Conservation (phyloP, 2,113 vertebrate genomes). For the Tupaia tana region DNA sequence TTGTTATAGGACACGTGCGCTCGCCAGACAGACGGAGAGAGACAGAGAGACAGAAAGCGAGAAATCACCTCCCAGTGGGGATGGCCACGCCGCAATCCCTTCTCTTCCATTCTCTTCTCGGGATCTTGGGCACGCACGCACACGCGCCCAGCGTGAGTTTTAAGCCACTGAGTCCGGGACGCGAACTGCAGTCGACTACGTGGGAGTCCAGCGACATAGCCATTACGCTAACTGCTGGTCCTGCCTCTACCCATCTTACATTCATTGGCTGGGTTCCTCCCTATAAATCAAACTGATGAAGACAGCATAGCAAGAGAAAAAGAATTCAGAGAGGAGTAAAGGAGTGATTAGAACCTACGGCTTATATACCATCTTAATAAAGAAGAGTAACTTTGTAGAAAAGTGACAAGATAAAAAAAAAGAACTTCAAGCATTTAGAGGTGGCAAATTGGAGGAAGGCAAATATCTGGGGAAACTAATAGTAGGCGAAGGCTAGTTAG, state of each 20-base stretch:
- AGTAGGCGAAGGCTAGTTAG: not conserved
- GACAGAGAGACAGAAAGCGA: too few relatives aligned
- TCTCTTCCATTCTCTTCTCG: too few relatives aligned
- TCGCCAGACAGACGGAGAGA: too few relatives aligned
- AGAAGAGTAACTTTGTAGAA: not conserved
- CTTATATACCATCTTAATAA: not conserved
- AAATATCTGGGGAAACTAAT: not conserved
- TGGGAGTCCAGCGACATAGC: too few relatives aligned
- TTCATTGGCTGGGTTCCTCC: not conserved
- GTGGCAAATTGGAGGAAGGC: not conserved
- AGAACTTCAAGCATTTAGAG: not conserved
- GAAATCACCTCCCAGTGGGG: too few relatives aligned
- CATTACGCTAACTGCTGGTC: too few relatives aligned
- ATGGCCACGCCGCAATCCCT: too few relatives aligned
- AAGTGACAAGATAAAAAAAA: not conserved
- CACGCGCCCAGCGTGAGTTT: too few relatives aligned
- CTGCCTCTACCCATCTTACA: not conserved
- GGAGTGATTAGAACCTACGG: not conserved
- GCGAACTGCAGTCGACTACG: too few relatives aligned
- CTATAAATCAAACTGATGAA: not conserved
- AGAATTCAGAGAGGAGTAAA: not conserved
- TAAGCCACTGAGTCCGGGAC: too few relatives aligned
- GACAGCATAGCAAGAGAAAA: not conserved
- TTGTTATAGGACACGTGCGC: too few relatives aligned
- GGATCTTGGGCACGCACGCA: too few relatives aligned